Evolutionary conservation across 2,888 invertebrate genomes (phyloP), one percentile per base, ranked within the genome.

Genomic region (Eledona agricola): DNA sequence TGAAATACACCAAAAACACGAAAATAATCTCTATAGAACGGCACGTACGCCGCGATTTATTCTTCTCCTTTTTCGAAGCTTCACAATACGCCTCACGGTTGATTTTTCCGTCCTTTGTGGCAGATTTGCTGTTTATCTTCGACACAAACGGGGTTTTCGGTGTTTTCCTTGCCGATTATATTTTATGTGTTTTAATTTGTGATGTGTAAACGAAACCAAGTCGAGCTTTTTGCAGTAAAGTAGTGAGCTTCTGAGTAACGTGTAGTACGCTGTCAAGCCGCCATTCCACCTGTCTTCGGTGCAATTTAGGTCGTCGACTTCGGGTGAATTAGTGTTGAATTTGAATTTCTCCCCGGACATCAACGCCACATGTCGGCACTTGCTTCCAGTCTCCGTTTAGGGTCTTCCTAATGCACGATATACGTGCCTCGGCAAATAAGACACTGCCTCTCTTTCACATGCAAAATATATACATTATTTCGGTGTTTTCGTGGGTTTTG

Each of bases 291-390:
- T 47, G 47, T 29, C 35, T 22, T 29, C 17, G 6, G 47, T 29
- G 37, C 35, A 47, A 47, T 47, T 47, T 29, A 37, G 37, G 15
- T 15, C 29, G 37, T 35, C 29, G 47, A 25, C 26, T 47, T 17
- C 26, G 9, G 11, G 28, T 25, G 47, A 47, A 47, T 47, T 47
- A 47, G 47, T 43, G 20, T 9, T 16, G 37, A 46, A 46, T 43
- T 46, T 38, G 45, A 51, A 51, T 42, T 51, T 51, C 51, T 43
- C 43, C 22, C 13, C 34, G 45, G 52, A 52, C 52, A 52, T 46
- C 52, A 52, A 46, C 46, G 37, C 37, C 52, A 52, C 28, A 52
- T 52, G 52, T 35, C 31, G 52, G 22, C 52, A 40, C 38, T 38
- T 46, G 7, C 9, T 22, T 35, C 22, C 20, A 43, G 37, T 37